These are phyloP conservation scores for Drosophila subquinaria DNA, from an alignment of 2,888 invertebrate species.

Conservation along the genomic window DNA sequence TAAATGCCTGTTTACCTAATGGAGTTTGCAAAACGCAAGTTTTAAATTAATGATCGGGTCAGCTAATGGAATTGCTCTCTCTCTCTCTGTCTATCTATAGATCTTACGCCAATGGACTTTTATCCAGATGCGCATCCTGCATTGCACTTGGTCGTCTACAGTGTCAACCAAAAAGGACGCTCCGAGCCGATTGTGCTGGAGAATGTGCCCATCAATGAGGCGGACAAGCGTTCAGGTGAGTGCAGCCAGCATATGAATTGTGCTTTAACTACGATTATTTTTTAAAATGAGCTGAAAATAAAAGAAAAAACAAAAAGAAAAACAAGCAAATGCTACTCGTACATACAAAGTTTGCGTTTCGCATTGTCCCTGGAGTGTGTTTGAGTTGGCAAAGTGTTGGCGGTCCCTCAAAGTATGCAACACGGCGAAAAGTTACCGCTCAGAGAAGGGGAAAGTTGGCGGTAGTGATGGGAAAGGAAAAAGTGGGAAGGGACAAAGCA, in stretches of 20 bases:
- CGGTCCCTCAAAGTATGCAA: conserved; percentile 55
- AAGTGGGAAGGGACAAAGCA: conserved; percentile 38
- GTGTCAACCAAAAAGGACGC: conserved; percentile 93
- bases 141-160: conserved; percentile 92
- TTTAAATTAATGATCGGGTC: conserved; percentile 73
- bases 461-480: background rate
- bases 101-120: conserved; percentile 85
- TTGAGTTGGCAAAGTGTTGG: conserved; percentile 43
- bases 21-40: conserved; percentile 68
- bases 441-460: background rate
- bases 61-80: conserved; percentile 46
- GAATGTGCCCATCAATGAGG: conserved; percentile 94
- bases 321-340: conserved; percentile 24
- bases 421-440: conserved; percentile 48
- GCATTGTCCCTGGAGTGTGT: conserved; percentile 56
- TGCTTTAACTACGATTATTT: conserved; percentile 5
- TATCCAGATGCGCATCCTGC: conserved; percentile 87
- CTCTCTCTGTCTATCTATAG: conserved; percentile 57
- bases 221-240: conserved; percentile 93
- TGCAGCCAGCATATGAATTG: conserved; percentile 43
- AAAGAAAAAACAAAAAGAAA: conserved; percentile 10
- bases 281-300: conserved; percentile 2
- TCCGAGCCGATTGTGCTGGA: conserved; percentile 93
- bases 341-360: conserved; percentile 63
- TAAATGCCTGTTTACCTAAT: conserved; percentile 79